Conservation (phyloP, 1,140 invertebrate species). For the Antheraea pernyi region DNA sequence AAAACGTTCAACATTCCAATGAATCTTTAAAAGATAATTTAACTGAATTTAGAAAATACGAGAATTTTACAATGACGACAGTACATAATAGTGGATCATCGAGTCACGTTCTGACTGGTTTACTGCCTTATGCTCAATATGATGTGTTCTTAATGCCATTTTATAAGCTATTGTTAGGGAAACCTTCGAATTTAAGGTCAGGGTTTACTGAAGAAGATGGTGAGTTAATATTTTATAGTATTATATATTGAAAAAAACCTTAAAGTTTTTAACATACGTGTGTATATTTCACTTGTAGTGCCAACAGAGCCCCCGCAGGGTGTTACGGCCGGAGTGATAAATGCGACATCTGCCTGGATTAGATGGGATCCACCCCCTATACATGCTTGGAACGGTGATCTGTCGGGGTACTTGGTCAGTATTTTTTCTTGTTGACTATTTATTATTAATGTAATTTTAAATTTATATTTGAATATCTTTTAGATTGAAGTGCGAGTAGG, state of each 20-base stretch:
- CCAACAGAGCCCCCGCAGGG: slow-evolving; percentile 86
- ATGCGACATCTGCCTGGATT: slow-evolving; percentile 87
- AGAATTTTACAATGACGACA: slow-evolving; percentile 81
- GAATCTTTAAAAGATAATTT: slow-evolving; percentile 48
- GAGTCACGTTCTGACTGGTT: slow-evolving; percentile 81
- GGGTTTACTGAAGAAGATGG: slow-evolving; percentile 87
- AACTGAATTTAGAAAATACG: slow-evolving; percentile 58
- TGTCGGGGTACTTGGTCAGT: slow-evolving; percentile 88
- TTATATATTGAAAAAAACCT: slow-evolving; percentile 1
- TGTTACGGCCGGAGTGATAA: slow-evolving; percentile 88
- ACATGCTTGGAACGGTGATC: slow-evolving; percentile 86
- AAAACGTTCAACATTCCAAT: slow-evolving; percentile 49
- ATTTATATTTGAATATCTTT: slow-evolving; percentile 16
- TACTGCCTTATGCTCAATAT: slow-evolving; percentile 86
- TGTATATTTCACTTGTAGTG: slow-evolving; percentile 36
- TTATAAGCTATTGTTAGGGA: slow-evolving; percentile 87
- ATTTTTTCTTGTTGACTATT: slow-evolving; percentile 4
- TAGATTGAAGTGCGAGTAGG: slow-evolving; percentile 66
- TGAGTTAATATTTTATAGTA: slow-evolving; percentile 62
- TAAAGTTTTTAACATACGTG: not conserved
- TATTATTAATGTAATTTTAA: not conserved
- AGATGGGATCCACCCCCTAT: slow-evolving; percentile 88
- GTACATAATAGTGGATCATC: slow-evolving; percentile 83
- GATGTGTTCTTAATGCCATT: slow-evolving; percentile 90
- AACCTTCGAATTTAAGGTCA: slow-evolving; percentile 87